A percentile compares a stretch with the other conserved stretches of the same genome.
Conservation (phyloP, 2,113 vertebrate genomes). For the Aythya baeri region DNA sequence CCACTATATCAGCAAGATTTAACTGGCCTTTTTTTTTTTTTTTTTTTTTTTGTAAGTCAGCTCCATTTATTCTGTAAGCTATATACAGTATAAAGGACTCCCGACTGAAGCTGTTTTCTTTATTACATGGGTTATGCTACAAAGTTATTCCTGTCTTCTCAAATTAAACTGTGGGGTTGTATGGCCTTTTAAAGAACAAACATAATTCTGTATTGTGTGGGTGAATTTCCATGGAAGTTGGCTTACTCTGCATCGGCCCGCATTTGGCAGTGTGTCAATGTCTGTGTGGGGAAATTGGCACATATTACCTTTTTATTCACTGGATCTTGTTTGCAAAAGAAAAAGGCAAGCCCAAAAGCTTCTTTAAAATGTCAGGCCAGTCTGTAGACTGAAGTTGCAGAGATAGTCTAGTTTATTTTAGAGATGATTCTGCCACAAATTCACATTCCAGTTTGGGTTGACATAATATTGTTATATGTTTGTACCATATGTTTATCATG, state of each 20-base stretch:
- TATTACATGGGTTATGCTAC: neutral
- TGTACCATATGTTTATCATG: conserved; percentile 50
- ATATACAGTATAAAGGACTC: neutral
- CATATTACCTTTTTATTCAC: neutral
- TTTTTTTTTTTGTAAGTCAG: neutral
- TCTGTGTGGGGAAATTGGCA: neutral
- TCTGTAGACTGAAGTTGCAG: neutral
- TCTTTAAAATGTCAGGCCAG: neutral
- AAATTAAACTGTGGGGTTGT: conserved; percentile 32
- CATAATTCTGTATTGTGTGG: conserved; percentile 10
- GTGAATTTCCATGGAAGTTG: conserved; percentile 29
- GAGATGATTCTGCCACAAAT: neutral
- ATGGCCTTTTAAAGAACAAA: conserved; percentile 23
- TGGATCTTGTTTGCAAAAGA: neutral
- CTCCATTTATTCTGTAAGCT: neutral
- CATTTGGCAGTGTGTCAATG: conserved; percentile 5
- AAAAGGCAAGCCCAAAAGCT: neutral
- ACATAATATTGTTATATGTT: conserved; percentile 45
- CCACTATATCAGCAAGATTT: neutral
- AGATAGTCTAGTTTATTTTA: conserved; percentile 13
- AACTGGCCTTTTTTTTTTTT: neutral
- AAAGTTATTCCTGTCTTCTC: conserved; percentile 18
- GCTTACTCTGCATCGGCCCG: neutral
- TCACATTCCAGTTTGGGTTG: conserved; percentile 38
- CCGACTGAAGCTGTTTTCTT: neutral